A percentile compares a stretch with the other conserved stretches of the same genome.
Evolutionary conservation across 2,113 vertebrate genomes (phyloP).

Genomic region (Phalacrocorax brasilianus): DNA sequence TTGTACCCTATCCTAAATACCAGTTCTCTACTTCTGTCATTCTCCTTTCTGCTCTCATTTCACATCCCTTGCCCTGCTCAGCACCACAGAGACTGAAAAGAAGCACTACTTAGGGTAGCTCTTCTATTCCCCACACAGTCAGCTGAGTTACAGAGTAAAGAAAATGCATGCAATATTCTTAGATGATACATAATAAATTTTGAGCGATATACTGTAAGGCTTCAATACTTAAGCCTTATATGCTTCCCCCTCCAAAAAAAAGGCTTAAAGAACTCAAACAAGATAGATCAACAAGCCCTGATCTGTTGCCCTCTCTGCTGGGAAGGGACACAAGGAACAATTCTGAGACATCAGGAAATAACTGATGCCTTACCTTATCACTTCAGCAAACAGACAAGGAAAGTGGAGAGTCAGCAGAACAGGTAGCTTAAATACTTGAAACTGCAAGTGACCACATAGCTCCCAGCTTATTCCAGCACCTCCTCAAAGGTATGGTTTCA

Average conservation of each 20-base stretch:
- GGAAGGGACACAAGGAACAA: neutral
- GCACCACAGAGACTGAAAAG: neutral
- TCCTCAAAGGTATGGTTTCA: neutral
- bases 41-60: neutral
- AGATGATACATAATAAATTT: neutral
- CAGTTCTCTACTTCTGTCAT: neutral
- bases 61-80: neutral
- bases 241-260: accelerated
- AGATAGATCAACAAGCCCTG: neutral
- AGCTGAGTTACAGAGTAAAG: neutral
- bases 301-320: neutral
- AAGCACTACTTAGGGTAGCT: neutral
- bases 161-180: accelerated
- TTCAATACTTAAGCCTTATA: neutral
- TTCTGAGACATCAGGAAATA: neutral
- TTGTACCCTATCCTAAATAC: neutral
- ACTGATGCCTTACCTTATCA: neutral
- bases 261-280: neutral
- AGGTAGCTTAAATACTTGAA: neutral
- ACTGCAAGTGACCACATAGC: neutral
- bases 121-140: neutral
- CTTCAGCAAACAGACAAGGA: neutral
- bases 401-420: neutral
- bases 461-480: neutral
- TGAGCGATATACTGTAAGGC: neutral